These are phyloP conservation scores for Pangasius sanitwongsei DNA, from an alignment of 2,797 vertebrate species.

Conservation along the genomic window DNA sequence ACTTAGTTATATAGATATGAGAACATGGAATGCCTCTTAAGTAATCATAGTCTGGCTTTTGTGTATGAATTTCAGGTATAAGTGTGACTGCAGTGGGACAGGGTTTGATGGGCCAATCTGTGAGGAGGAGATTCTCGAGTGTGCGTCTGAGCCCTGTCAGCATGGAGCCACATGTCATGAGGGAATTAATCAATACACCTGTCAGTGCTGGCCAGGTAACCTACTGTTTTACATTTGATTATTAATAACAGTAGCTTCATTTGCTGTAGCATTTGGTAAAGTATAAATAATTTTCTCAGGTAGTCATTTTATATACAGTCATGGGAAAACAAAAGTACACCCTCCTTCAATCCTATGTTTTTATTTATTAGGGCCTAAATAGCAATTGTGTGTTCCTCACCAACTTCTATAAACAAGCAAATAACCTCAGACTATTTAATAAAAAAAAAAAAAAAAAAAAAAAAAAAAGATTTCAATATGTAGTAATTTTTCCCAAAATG, in stretches of 20 bases:
- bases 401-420: no score
- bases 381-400: neutral
- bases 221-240: neutral
- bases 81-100: conserved; percentile 84
- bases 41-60: neutral
- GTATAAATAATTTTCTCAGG: neutral
- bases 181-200: conserved; percentile 80
- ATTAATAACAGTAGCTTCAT: neutral
- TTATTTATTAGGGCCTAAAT: neutral
- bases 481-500: no score
- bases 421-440: no score
- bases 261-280: neutral
- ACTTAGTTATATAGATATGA: neutral
- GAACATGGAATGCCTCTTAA: neutral
- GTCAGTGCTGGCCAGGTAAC: conserved; percentile 90
- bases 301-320: neutral
- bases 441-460: no score
- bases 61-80: conserved; percentile 71
- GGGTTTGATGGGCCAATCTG: conserved; percentile 85
- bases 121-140: conserved; percentile 87
- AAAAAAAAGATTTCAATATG: no score
- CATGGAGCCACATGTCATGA: conserved; percentile 85
- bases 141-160: conserved; percentile 86
- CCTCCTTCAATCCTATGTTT: neutral
- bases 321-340: neutral